A percentile compares a stretch with the other conserved stretches of the same genome.
Conservation (phyloP, 2,888 invertebrate species). For the Conistra vaccinii region DNA sequence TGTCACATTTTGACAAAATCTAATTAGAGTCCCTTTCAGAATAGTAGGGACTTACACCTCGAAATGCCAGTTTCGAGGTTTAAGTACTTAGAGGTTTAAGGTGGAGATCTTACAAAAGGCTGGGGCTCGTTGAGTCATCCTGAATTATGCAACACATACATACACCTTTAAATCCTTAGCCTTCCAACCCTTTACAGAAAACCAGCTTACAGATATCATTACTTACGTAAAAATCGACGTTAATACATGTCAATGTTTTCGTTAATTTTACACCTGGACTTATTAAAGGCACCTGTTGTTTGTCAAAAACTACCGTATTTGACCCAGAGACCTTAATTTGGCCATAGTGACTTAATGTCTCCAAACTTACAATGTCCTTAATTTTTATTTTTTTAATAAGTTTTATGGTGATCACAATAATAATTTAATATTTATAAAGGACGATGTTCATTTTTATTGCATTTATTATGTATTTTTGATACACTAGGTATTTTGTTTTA, state of each 20-base stretch:
- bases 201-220: slow-evolving; percentile 37
- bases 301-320: slow-evolving; percentile 60
- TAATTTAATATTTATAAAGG: slow-evolving; percentile 29
- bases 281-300: slow-evolving; percentile 63
- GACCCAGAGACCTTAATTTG: slow-evolving; percentile 64
- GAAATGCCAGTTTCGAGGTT: too few relatives aligned
- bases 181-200: neutral
- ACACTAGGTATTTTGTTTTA: slow-evolving; percentile 8
- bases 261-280: slow-evolving; percentile 46
- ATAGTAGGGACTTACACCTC: neutral
- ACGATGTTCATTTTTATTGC: slow-evolving; percentile 8
- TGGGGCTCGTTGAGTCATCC: neutral
- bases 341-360: slow-evolving; percentile 32
- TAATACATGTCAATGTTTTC: slow-evolving; percentile 37
- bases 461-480: slow-evolving; percentile 15
- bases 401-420: slow-evolving; percentile 18
- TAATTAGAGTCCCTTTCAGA: neutral
- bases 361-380: slow-evolving; percentile 37
- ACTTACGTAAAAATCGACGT: slow-evolving; percentile 26
- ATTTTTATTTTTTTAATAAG: slow-evolving; percentile 18
- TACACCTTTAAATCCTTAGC: slow-evolving; percentile 41
- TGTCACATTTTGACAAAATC: neutral
- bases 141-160: slow-evolving; percentile 25
- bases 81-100: too few relatives aligned
- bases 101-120: neutral